These are phyloP conservation scores for Hippocampus comes DNA, from an alignment of 2,113 vertebrate genomes.

Conservation along the genomic window DNA sequence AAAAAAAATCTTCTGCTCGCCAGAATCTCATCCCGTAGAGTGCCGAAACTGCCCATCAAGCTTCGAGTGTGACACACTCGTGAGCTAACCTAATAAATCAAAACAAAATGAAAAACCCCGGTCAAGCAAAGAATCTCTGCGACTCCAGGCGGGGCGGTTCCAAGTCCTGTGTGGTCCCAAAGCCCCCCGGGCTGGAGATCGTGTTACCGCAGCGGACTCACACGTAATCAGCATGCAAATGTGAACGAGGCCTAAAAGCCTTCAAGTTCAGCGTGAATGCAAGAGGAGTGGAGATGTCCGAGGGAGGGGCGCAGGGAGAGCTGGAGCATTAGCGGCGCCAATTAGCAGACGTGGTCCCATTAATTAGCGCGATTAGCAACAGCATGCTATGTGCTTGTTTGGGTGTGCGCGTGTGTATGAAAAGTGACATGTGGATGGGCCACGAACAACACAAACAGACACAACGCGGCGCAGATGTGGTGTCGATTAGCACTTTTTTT, in stretches of 20 bases:
- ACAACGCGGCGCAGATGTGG: conserved; percentile 46
- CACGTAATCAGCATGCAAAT: conserved; percentile 51
- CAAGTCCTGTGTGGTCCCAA: conserved; percentile 4
- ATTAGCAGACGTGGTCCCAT: conserved; percentile 71
- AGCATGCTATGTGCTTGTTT: conserved; percentile 30
- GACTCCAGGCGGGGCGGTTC: not conserved
- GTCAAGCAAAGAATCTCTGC: not conserved
- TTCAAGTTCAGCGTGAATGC: conserved; percentile 47
- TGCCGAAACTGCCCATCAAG: not conserved
- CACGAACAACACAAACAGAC: conserved; percentile 38
- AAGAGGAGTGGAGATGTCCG: conserved; percentile 42
- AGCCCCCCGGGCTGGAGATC: conserved; percentile 12
- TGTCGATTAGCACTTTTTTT: conserved; percentile 55
- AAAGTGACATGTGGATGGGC: conserved; percentile 48
- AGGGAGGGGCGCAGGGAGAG: conserved; percentile 32
- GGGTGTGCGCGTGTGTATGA: conserved; percentile 47
- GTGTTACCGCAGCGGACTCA: conserved; percentile 33
- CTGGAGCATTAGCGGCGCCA: conserved; percentile 62
- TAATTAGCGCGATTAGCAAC: conserved; percentile 69
- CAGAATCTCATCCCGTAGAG: no score
- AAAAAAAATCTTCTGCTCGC: no score
- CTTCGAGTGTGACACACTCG: not conserved
- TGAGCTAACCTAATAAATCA: not conserved
- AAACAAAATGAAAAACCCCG: not conserved
- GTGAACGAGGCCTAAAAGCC: conserved; percentile 49